Percentiles rank a stretch among this genome's conserved stretches.
These are phyloP conservation scores for Notarius lentiginosus DNA, from an alignment of 2,113 vertebrate genomes.

Conservation along the genomic window DNA sequence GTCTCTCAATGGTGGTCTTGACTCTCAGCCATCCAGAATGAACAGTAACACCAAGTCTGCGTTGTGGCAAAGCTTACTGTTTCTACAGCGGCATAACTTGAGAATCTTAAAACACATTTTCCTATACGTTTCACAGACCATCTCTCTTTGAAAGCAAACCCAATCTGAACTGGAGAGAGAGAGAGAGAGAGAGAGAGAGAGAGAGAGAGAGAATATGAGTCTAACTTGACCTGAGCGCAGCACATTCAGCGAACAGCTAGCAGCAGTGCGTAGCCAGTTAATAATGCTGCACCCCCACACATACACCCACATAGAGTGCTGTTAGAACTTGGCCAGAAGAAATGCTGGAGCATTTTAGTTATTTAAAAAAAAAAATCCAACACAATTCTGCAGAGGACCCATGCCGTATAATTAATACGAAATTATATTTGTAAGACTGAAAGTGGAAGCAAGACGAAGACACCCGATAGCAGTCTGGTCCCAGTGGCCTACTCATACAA, in stretches of 20 bases:
- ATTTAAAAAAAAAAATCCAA: neutral
- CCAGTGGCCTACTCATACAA: neutral
- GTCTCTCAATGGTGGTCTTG: neutral
- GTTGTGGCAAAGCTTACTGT: neutral
- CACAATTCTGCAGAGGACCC: neutral
- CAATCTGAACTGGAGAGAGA: neutral
- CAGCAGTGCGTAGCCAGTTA: neutral
- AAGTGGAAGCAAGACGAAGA: neutral
- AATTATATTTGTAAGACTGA: neutral
- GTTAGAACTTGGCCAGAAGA: neutral
- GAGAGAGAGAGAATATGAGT: neutral
- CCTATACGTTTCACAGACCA: neutral
- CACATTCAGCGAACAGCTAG: conserved; percentile 17
- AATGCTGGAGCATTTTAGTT: neutral
- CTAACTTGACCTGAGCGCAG: neutral
- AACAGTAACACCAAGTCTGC: neutral
- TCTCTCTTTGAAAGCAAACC: conserved; percentile 1
- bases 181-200: neutral
- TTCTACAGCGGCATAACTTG: neutral
- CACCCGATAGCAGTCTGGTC: neutral
- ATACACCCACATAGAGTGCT: conserved; percentile 11
- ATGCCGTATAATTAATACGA: neutral
- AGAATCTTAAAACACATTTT: neutral
- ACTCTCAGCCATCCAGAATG: neutral
- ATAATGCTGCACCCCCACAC: conserved; percentile 19